These are phyloP conservation scores for Melanotaenia maccullochi DNA, from an alignment of 2,797 vertebrate species.

Conservation along the genomic window DNA sequence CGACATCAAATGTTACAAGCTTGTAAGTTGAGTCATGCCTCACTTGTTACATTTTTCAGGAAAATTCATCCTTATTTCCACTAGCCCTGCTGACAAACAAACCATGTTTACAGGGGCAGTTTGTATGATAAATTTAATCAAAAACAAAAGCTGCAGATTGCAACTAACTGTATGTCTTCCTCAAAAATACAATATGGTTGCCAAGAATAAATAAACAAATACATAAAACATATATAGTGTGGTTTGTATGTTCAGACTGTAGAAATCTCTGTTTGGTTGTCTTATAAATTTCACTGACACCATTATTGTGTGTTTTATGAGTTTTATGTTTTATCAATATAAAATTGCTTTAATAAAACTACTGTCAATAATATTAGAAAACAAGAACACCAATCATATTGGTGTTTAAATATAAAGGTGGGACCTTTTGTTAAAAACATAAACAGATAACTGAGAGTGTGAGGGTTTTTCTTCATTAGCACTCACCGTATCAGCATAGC, in stretches of 20 bases:
- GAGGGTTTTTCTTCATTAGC: constrained; percentile 72
- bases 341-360: not conserved
- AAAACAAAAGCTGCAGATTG: not conserved
- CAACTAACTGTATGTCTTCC: not conserved
- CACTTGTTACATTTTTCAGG: no score
- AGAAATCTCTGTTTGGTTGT: no score
- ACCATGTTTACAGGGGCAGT: not conserved
- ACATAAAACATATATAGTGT: not conserved
- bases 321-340: not conserved
- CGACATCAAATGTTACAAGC: no score
- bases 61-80: no score
- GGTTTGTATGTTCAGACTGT: no score
- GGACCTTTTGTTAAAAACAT: constrained; percentile 1
- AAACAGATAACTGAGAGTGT: constrained; percentile 34
- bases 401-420: not conserved
- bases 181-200: not conserved
- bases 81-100: not conserved
- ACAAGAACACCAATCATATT: not conserved
- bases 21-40: no score
- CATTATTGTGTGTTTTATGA: not conserved
- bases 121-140: not conserved
- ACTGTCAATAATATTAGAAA: not conserved
- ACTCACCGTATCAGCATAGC: constrained; percentile 58
- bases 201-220: constrained; percentile 11
- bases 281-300: not conserved